Conservation (phyloP, 30 jellyfish, hydroid and myxozoan genomes). For the Pelagia noctiluca region DNA sequence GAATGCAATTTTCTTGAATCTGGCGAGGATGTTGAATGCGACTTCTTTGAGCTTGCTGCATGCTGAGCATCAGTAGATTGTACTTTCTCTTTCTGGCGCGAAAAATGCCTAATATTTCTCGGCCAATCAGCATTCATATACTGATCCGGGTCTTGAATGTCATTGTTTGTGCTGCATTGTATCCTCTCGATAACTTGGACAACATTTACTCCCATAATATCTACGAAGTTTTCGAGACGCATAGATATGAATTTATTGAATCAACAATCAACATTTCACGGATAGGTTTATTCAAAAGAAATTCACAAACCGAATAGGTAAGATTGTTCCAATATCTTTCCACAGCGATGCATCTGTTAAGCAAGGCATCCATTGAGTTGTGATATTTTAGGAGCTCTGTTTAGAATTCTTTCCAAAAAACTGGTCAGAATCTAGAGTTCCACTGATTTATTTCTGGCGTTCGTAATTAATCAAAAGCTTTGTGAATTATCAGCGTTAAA, state of each 20-base stretch:
- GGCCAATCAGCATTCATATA: slow-evolving; percentile 72
- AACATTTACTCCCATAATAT: slow-evolving; percentile 86
- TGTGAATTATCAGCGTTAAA: too few species aligned
- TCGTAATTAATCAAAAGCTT: too few species aligned
- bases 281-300: neutral
- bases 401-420: too few species aligned
- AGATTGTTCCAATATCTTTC: neutral
- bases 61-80: too few species aligned
- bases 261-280: slow-evolving; percentile 28
- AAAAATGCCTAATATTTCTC: neutral
- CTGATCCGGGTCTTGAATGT: slow-evolving; percentile 69
- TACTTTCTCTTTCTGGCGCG: too few species aligned
- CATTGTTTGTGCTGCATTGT: slow-evolving; percentile 43
- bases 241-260: slow-evolving; percentile 43
- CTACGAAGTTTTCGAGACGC: slow-evolving; percentile 86
- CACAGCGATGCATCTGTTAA: neutral
- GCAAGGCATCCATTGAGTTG: too few species aligned
- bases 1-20: too few species aligned
- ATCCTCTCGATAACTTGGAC: slow-evolving; percentile 80
- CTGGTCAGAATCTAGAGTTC: too few species aligned
- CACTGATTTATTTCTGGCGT: too few species aligned
- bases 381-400: too few species aligned
- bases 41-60: too few species aligned
- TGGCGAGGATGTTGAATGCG: too few species aligned
- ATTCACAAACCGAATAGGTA: neutral